These are phyloP conservation scores for Furcifer pardalis DNA, from an alignment of 2,797 vertebrate genomes.

Conservation along the genomic window DNA sequence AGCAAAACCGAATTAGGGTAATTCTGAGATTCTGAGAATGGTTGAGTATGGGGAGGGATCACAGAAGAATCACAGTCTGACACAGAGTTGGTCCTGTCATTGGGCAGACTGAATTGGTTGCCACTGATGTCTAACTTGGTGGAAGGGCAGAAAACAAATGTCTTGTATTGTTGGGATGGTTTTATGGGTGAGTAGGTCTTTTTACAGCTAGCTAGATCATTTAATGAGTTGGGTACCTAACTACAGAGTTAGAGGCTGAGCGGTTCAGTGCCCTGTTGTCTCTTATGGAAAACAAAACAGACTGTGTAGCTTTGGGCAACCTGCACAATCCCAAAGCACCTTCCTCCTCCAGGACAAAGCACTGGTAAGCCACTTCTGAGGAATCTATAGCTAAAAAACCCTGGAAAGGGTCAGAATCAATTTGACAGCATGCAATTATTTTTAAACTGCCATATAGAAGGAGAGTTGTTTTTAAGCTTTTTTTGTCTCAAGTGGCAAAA, in stretches of 20 bases:
- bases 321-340: too few species aligned
- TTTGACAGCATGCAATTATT: too few species aligned
- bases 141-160: not conserved
- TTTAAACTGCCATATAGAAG: not conserved
- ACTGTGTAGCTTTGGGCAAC: too few species aligned
- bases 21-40: constrained; percentile 44
- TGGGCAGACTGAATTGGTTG: not conserved
- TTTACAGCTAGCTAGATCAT: too few species aligned
- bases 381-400: too few species aligned
- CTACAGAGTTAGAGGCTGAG: too few species aligned
- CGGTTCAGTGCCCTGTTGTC: too few species aligned
- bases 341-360: too few species aligned
- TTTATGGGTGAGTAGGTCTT: not conserved
- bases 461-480: not conserved
- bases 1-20: constrained; percentile 13
- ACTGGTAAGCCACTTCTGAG: too few species aligned
- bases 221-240: too few species aligned
- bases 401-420: too few species aligned
- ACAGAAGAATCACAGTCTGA: constrained; percentile 41
- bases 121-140: not conserved
- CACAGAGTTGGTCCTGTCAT: not conserved
- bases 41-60: constrained; percentile 8
- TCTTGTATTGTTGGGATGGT: not conserved
- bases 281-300: too few species aligned
- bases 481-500: not conserved